phyloP scores from a whole-genome alignment of 2,113 vertebrate genomes.

The human (Homo sapiens) region GRCh38 chr19:49881501-49882000 shows the following conservation, averaged over 20 bases:
- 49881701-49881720: not conserved
- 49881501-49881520: not conserved
- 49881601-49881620: rapidly evolving
- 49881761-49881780: not conserved
- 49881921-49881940: not conserved
- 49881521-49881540: not conserved
- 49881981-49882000: no score
- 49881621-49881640: not conserved
- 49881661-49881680: not conserved
- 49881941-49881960: rapidly evolving
- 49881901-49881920: no score
- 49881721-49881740: rapidly evolving
- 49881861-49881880: rapidly evolving
- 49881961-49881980: no score
- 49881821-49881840: not conserved
- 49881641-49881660: not conserved
- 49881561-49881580: no score
- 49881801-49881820: not conserved
- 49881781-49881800: not conserved
- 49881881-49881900: not conserved
- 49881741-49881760: not conserved
- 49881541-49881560: rapidly evolving
- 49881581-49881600: rapidly evolving
- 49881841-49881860: not conserved
- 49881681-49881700: no score